These are phyloP conservation scores for Ethmia dodecea DNA, from an alignment of 2,888 invertebrate species.

Conservation along the genomic window DNA sequence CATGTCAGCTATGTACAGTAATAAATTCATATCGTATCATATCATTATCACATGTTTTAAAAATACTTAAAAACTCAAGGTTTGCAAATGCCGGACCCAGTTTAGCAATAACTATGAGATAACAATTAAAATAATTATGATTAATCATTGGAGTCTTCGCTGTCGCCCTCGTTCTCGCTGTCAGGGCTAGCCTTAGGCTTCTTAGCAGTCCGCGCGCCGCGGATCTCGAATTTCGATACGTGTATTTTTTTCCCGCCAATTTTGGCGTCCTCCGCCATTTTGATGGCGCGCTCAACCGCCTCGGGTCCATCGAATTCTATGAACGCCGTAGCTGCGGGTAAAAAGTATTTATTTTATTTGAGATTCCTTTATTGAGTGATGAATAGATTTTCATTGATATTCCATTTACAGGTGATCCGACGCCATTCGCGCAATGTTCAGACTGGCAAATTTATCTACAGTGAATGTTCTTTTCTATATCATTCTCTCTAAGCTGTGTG, in stretches of 20 bases:
- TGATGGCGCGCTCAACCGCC: slow-evolving; percentile 43
- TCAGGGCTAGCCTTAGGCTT: slow-evolving; percentile 17
- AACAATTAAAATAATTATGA: background rate
- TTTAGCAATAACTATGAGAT: too few species aligned
- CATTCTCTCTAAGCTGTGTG: slow-evolving; percentile 10
- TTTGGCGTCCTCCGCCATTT: slow-evolving; percentile 31
- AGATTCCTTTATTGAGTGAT: too few species aligned
- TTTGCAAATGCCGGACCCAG: too few species aligned
- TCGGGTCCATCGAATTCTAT: slow-evolving; percentile 56
- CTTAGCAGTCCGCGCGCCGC: slow-evolving; percentile 27
- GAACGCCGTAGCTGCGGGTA: slow-evolving; percentile 58
- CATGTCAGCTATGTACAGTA: too few species aligned
- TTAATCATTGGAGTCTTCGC: slow-evolving; percentile 35
- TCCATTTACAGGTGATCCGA: too few species aligned
- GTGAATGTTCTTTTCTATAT: slow-evolving; percentile 2
- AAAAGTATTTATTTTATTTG: too few species aligned
- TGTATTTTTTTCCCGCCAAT: slow-evolving; percentile 51
- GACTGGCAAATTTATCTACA: too few species aligned
- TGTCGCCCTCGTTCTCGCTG: slow-evolving; percentile 32
- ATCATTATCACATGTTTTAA: too few species aligned
- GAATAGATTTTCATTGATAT: too few species aligned
- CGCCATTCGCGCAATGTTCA: too few species aligned
- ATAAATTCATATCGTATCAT: too few species aligned
- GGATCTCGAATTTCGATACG: slow-evolving; percentile 36
- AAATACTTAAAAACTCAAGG: too few species aligned